Conservation (phyloP, 2,888 invertebrate genomes). For the Micropterix aruncella region DNA sequence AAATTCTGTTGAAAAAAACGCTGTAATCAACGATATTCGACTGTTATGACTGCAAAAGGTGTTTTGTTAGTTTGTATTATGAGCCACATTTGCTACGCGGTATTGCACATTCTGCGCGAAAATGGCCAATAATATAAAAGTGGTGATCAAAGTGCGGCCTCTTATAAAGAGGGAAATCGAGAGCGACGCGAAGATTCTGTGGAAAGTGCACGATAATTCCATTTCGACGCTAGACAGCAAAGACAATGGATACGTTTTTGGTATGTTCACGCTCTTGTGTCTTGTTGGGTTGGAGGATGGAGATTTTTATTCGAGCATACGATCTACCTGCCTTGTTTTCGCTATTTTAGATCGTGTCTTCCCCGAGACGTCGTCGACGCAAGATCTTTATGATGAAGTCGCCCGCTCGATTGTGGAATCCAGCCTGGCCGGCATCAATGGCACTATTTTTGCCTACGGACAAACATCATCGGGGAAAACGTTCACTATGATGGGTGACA, state of each 20-base stretch:
- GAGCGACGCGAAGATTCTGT: slow-evolving; percentile 38
- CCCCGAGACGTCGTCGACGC: slow-evolving; percentile 39
- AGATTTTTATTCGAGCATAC: slow-evolving; percentile 7
- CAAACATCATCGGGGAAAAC: slow-evolving; percentile 87
- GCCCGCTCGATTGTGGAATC: slow-evolving; percentile 60
- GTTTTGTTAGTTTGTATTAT: no score
- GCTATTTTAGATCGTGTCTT: slow-evolving; percentile 62
- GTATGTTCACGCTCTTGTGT: no score
- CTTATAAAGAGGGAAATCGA: slow-evolving; percentile 49
- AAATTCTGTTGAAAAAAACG: no score
- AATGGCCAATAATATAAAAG: slow-evolving; percentile 57
- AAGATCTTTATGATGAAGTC: slow-evolving; percentile 48
- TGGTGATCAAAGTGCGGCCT: slow-evolving; percentile 61
- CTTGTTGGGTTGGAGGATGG: no score
- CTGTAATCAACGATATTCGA: no score
- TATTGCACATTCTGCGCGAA: no score
- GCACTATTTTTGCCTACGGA: slow-evolving; percentile 84
- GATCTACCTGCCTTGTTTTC: slow-evolving; percentile 5
- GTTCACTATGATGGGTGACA: slow-evolving; percentile 67
- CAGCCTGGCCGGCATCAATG: slow-evolving; percentile 63
- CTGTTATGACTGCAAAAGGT: no score
- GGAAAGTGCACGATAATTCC: slow-evolving; percentile 44
- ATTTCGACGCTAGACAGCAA: slow-evolving; percentile 42
- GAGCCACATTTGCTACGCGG: no score
- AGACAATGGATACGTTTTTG: slow-evolving; percentile 28